Base-by-base conservation (phyloP, 2,888 invertebrate genomes). In the Drosophila nr. medialis region DNA sequence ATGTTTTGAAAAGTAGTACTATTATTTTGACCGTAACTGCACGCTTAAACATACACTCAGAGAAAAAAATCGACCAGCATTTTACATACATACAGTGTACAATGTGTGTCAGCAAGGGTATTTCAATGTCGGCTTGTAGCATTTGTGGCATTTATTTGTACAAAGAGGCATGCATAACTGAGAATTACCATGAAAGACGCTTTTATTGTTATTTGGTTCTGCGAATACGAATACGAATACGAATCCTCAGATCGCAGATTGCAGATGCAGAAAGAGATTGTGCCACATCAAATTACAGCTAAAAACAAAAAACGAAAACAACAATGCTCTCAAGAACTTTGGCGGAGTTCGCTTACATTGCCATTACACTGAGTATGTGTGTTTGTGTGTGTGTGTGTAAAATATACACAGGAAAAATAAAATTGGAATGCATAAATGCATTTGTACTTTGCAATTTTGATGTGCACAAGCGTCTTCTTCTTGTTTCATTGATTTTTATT, bases 221-320 rank as follows among this genome's bases (percentile, higher is more conserved):
- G 49, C 77, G 73, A 75, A 77, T 75, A 11, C 49, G 58, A 70
- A 62, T 42, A n/a, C 15, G 50, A 70, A 61, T 58, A 29, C 15
- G 55, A 73, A 32, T 70, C 77, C 77, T 66, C 42, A 58, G 64
- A 45, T 45, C 45, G 24, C 45, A 24, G 45, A 45, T 24, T 55
- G 72, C 53, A 66, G 68, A 70, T 75, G 64, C 56, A 77, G 32
- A 76, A 75, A 80, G 76, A 77, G 76, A 77, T 80, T 75, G 80
- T 77, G 64, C 48, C 76, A 75, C 76, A 77, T 77, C 76, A 75
- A 75, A 77, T 77, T 77, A 77, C 76, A 77, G 42, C 48, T 55
- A 61, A 68, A 56, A 40, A 53, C 50, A 24, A 61, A 75, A 51
- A 34, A 49, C 42, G 48, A 73, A 55, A 38, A 45, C 32, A 36